A percentile compares a stretch with the other conserved stretches of the same genome.
phyloP scores from a whole-genome alignment of 2,113 vertebrate species.

The Megatriorchis doriae region DNA sequence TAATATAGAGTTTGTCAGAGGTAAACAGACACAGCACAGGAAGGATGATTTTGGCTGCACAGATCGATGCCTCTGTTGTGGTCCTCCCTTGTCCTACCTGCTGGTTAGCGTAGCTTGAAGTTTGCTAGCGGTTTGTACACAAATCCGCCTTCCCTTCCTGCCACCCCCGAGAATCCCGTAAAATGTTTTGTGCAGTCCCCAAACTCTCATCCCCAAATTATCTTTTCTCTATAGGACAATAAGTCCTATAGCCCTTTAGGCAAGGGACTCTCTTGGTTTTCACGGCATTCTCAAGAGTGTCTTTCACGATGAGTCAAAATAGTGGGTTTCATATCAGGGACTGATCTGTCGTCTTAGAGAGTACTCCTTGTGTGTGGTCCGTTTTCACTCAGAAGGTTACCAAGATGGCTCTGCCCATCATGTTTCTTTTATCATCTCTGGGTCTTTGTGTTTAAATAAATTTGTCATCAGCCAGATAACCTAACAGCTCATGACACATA shows the following conservation, averaged over 20 bases:
- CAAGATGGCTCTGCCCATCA: background rate
- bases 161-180: background rate
- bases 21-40: background rate
- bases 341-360: background rate
- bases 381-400: background rate
- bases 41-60: background rate
- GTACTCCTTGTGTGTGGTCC: rapidly evolving
- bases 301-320: background rate
- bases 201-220: background rate
- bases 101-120: background rate
- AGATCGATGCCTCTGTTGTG: background rate
- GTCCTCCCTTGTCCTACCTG: background rate
- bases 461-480: background rate
- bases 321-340: background rate
- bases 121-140: background rate
- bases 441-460: background rate
- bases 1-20: background rate
- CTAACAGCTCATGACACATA: background rate
- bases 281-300: background rate
- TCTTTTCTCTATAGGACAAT: background rate
- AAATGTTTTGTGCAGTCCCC: background rate
- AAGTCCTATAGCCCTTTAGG: background rate
- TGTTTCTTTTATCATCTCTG: background rate
- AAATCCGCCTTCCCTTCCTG: background rate
- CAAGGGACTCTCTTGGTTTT: background rate